Evolutionary conservation across 2,888 invertebrate genomes (phyloP).

Genomic region (Sialis fuliginosa): DNA sequence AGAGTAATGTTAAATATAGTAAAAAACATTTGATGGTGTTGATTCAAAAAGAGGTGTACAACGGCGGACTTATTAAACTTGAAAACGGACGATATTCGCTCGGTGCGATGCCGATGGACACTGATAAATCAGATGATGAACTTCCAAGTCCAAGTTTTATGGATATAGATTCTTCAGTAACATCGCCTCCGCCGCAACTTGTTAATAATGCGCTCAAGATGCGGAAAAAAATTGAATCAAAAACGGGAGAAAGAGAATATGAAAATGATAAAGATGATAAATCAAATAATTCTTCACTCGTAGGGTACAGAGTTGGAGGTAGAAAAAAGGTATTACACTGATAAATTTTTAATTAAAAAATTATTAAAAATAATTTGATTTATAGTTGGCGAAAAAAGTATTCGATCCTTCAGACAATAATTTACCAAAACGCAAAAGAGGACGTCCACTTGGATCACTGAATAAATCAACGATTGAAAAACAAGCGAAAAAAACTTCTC

Average conservation of each 20-base stretch:
- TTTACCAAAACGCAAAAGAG: conserved; percentile 51
- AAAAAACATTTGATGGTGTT: conserved; percentile 44
- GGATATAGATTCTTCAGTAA: conserved; percentile 22
- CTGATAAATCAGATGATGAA: conserved; percentile 18
- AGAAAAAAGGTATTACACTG: conserved; percentile 10
- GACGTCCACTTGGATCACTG: conserved; percentile 42
- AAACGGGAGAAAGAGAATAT: conserved; percentile 1
- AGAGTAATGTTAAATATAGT: conserved; percentile 42
- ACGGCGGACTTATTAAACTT: conserved; percentile 46
- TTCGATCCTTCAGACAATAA: conserved; percentile 76
- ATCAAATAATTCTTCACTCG: conserved; percentile 2
- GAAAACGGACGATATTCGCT: conserved; percentile 50
- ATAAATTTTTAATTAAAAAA: no score
- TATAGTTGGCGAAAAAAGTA: conserved; percentile 60
- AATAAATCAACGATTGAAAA: conserved; percentile 41
- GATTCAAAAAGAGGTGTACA: conserved; percentile 49
- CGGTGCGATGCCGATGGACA: conserved; percentile 29
- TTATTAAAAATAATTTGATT: conserved; percentile 5
- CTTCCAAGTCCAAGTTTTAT: conserved; percentile 31
- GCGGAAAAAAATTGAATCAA: background rate
- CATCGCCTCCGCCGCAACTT: background rate
- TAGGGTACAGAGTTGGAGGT: conserved; percentile 11
- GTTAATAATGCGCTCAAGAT: background rate
- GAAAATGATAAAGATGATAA: conserved; percentile 7
- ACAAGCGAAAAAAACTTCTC: conserved; percentile 14